These are phyloP conservation scores for Pterocles gutturalis DNA, from an alignment of 2,113 vertebrate species.

Conservation along the genomic window DNA sequence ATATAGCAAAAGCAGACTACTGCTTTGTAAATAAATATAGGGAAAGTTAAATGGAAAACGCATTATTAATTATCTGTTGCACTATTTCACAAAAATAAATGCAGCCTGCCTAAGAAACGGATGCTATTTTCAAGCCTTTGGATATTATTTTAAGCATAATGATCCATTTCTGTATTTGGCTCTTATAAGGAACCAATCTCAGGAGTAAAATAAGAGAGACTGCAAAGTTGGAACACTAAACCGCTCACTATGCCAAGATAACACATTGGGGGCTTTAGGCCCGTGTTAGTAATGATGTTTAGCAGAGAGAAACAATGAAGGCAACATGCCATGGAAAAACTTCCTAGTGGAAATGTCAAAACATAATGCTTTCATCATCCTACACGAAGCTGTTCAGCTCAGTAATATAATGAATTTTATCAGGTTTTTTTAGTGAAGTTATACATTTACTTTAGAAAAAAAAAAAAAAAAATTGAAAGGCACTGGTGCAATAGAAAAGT, in stretches of 20 bases:
- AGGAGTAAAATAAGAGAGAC: background rate
- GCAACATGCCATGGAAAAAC: background rate
- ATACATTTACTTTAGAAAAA: background rate
- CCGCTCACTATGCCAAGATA: background rate
- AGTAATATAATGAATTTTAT: background rate
- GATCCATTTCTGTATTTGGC: constrained; percentile 25
- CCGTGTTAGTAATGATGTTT: background rate
- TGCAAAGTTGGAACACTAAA: background rate
- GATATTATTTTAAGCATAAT: constrained; percentile 19
- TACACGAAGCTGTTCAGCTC: background rate
- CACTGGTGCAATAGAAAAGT: background rate
- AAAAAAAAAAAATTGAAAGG: background rate
- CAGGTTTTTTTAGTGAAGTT: background rate
- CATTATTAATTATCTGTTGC: constrained; percentile 28
- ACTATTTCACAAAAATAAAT: constrained; percentile 41
- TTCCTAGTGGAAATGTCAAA: background rate
- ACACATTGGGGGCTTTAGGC: background rate
- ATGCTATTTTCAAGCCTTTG: constrained; percentile 41
- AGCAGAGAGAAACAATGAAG: background rate
- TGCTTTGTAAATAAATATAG: background rate
- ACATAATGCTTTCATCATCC: background rate
- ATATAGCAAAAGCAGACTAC: constrained; percentile 15
- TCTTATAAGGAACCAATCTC: background rate
- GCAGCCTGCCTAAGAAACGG: constrained; percentile 20
- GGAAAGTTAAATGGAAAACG: background rate